phyloP scores from a whole-genome alignment of 2,888 invertebrate genomes.

The Epicampocera succincta region DNA sequence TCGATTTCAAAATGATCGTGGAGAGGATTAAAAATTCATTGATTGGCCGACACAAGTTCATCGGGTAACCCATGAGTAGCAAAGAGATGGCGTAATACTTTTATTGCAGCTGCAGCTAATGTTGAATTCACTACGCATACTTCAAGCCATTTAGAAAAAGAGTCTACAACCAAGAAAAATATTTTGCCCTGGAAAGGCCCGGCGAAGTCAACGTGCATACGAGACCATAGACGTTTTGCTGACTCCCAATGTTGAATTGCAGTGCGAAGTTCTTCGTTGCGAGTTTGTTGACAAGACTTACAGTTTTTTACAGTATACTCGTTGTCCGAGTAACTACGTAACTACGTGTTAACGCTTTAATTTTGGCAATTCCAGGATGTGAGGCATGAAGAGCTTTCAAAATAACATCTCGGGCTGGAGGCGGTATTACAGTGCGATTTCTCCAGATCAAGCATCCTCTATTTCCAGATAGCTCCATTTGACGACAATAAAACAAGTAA shows the following conservation, averaged over 20 bases:
- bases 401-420: neutral
- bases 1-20: too few species aligned
- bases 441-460: neutral
- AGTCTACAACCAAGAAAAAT: constrained; percentile 57
- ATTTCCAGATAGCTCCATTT: neutral
- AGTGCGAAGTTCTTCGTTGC: too few species aligned
- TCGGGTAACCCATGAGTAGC: too few species aligned
- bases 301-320: too few species aligned
- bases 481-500: neutral
- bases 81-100: too few species aligned
- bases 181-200: constrained; percentile 40
- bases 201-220: constrained; percentile 51
- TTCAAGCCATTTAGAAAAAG: constrained; percentile 60
- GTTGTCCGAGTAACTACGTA: too few species aligned
- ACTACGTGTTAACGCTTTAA: too few species aligned
- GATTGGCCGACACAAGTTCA: too few species aligned
- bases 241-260: constrained; percentile 34
- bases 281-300: too few species aligned
- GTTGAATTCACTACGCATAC: constrained; percentile 51
- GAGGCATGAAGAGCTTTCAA: neutral
- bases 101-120: too few species aligned
- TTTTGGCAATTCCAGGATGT: neutral
- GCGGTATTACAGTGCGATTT: neutral
- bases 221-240: constrained; percentile 40
- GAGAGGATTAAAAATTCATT: too few species aligned